Evolutionary conservation across 2,113 vertebrate genomes (phyloP).

Genomic region (Astatotilapia flaviijosephi): DNA sequence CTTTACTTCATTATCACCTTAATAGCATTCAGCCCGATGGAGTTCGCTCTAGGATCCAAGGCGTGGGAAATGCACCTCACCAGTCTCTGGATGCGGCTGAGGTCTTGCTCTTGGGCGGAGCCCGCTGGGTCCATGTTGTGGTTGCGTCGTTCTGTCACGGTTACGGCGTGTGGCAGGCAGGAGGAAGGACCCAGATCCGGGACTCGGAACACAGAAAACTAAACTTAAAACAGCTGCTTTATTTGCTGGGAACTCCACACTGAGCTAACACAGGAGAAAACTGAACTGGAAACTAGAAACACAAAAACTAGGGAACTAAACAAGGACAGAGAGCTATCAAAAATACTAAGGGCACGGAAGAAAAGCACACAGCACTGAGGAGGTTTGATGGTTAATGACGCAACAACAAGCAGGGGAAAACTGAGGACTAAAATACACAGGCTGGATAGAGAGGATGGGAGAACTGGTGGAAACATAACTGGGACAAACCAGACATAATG

Average conservation of each 20-base stretch:
- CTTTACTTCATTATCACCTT: not conserved
- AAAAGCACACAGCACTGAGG: not conserved
- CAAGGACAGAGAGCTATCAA: not conserved
- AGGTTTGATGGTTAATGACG: not conserved
- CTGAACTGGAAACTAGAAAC: not conserved
- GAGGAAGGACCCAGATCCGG: not conserved
- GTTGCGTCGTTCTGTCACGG: fast-evolving
- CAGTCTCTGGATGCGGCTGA: not conserved
- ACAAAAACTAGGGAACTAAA: not conserved
- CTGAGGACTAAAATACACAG: not conserved
- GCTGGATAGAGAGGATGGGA: not conserved
- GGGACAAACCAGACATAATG: not conserved
- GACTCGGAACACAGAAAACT: not conserved
- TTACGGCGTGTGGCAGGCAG: not conserved
- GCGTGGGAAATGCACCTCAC: not conserved
- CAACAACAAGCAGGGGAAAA: not conserved
- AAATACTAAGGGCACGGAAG: not conserved
- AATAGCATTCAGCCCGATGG: not conserved
- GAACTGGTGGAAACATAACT: not conserved
- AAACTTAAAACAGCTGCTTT: not conserved
- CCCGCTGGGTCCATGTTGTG: not conserved
- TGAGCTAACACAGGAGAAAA: not conserved
- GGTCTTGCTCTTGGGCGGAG: not conserved
- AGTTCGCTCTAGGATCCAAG: not conserved
- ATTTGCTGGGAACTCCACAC: not conserved